Evolutionary conservation across 2,888 invertebrate species (phyloP), one percentile per base, ranked within the genome.

Genomic region (Ashinkailepas kermadecensis): DNA sequence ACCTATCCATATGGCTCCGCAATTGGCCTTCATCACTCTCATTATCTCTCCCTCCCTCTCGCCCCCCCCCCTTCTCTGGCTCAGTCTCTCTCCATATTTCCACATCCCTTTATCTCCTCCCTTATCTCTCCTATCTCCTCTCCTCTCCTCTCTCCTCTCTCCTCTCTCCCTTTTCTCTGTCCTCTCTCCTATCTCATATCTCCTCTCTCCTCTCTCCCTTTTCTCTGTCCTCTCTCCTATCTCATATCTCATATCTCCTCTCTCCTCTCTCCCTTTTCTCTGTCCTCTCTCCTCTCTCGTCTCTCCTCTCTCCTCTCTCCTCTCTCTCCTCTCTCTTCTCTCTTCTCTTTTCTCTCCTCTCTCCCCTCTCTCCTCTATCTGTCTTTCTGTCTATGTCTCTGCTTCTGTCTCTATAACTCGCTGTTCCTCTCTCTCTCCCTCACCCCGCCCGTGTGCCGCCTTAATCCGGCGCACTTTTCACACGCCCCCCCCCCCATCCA

Each of bases 61-160:
- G 39, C 39, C 39, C 39, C 39, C 39, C 15, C 11, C 15, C 2
- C 59, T 11, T 59, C 59, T 59, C 7, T 59, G 59, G 64, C 64
- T 64, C 62, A 39, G 8, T 81, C 12, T 39, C 70, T 81, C 12
- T 39, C 70, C 39, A 12, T 54, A 21, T 64, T 15, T 23, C 80
- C 59, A 62, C 65, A 25, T 80, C 80, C 59, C 64, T 64, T 54
- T 80, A 23, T 80, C 62, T 80, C 1, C 39, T 39, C 39, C 39
- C 39, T 3, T 4, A 1, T 39, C 39, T 39, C 1, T 65, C 54
- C 80, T 80, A 54, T 80, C 62, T 62, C 80, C 54, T 62, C 64
- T 25, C 64, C n/a, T n/a, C n/a, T 3, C 39, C 39, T 39, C 39
- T 39, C 1, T 65, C 54, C 80, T 80, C 25, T 80, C 62, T 62